phyloP scores from a whole-genome alignment of 2,888 invertebrate genomes.

The Ormyrus rosae region DNA sequence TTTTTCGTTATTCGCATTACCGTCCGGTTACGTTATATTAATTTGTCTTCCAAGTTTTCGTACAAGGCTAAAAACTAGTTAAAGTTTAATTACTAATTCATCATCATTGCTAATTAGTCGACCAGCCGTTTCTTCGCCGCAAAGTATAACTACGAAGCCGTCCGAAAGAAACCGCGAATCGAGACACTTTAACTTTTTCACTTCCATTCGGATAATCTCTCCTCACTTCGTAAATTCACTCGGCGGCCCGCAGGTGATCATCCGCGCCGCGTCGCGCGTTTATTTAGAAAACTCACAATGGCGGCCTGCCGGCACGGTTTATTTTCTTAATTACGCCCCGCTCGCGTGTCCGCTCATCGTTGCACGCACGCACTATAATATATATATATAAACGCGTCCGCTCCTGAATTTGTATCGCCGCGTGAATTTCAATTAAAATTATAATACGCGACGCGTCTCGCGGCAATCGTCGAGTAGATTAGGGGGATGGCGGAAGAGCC shows the following conservation, averaged over 20 bases:
- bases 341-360: conserved; percentile 3
- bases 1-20: too few relatives aligned
- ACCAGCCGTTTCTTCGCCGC: too few relatives aligned
- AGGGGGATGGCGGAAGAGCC: not conserved
- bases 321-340: conserved; percentile 42
- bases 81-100: too few relatives aligned
- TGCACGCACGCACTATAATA: not conserved
- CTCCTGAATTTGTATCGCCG: not conserved
- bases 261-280: not conserved
- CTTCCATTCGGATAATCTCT: not conserved
- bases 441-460: not conserved
- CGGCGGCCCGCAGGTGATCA: too few relatives aligned
- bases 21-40: too few relatives aligned
- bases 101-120: too few relatives aligned
- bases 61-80: too few relatives aligned
- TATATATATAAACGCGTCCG: not conserved
- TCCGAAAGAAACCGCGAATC: too few relatives aligned
- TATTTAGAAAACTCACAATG: conserved; percentile 25
- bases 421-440: conserved; percentile 46
- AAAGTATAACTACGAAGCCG: too few relatives aligned
- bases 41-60: too few relatives aligned
- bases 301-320: conserved; percentile 4
- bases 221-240: not conserved
- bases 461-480: too few relatives aligned
- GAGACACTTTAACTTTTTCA: not conserved